Base-by-base conservation (phyloP, 2,888 invertebrate genomes). In the Muscina levida region DNA sequence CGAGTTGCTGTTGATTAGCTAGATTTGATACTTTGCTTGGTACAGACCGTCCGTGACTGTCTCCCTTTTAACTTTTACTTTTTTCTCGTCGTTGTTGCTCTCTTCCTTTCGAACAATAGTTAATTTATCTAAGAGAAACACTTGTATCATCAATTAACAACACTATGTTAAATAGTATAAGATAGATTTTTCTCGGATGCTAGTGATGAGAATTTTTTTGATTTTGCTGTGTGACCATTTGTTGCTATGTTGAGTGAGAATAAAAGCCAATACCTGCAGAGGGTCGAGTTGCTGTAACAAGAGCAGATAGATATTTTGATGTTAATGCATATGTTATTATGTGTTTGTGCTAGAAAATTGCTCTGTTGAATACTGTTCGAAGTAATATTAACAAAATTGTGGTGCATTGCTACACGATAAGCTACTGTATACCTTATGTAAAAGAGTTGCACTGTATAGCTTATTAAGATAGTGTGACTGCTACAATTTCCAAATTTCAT, bases 11-110 rank as follows among this genome's bases (percentile, higher is more conserved):
- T 31, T 31, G 31, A 31, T 31, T 31, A 31, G 31, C 3, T 8
- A 31, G 8, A 31, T 31, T 31, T 31, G 31, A 31, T 31, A 5
- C 31, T 31, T 31, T 31, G 4, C 31, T 5, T 8, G 31, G 3
- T 8, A 31, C 8, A 31, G 4, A 17, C 19, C 48, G 15, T 15
- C 2, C 15, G 19, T 48, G 19, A 19, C 4, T 17, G 48, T 4
- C 19, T 48, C 48, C 19, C 10, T 4, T 48, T n/a, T n/a, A n/a
- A 48, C 48, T 48, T 48, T 48, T 48, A 48, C 48, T 48, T 48
- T 48, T 17, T 19, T 19, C 19, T 15, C 10, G 19, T 48, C 19
- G 10, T 19, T 48, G 19, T 19, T 46, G 13, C 15, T 4, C 46
- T 46, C 15, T 46, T 13, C 15, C 13, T 2, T 17, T 19, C 48